Conservation (phyloP, 1,140 invertebrate species). For the Mycetomoellerius zeteki region DNA sequence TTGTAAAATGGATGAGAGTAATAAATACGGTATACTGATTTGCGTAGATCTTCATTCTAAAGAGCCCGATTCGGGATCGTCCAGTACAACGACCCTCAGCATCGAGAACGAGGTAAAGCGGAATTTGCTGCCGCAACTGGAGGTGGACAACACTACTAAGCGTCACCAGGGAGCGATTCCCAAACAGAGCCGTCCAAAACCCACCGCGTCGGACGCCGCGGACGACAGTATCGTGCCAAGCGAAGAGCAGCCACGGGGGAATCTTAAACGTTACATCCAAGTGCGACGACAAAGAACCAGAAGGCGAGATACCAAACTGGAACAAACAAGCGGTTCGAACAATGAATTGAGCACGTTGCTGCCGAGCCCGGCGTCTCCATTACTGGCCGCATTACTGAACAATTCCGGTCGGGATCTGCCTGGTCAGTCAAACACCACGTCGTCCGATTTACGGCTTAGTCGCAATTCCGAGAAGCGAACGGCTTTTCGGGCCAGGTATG, state of each 20-base stretch:
- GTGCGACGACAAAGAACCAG: slow-evolving; percentile 85
- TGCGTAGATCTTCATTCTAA: slow-evolving; percentile 83
- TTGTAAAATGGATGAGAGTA: neutral
- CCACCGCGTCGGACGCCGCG: slow-evolving; percentile 52
- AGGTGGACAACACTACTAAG: slow-evolving; percentile 77
- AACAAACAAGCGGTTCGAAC: slow-evolving; percentile 89
- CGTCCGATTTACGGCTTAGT: slow-evolving; percentile 65
- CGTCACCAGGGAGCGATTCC: slow-evolving; percentile 91
- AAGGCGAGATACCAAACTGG: slow-evolving; percentile 81
- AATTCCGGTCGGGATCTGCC: slow-evolving; percentile 88
- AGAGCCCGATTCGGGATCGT: slow-evolving; percentile 87
- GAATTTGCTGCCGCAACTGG: slow-evolving; percentile 81
- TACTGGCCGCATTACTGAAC: slow-evolving; percentile 89
- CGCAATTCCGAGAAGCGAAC: slow-evolving; percentile 61
- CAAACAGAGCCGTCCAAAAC: slow-evolving; percentile 87
- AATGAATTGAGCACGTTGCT: slow-evolving; percentile 89
- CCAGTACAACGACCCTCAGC: slow-evolving; percentile 87
- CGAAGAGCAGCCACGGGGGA: slow-evolving; percentile 51
- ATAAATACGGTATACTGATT: slow-evolving; percentile 2
- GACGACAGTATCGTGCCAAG: slow-evolving; percentile 62
- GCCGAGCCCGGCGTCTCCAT: slow-evolving; percentile 88
- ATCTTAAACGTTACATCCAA: slow-evolving; percentile 84
- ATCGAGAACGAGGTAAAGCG: slow-evolving; percentile 87
- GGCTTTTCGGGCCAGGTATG: slow-evolving; percentile 61
- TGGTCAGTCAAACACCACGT: slow-evolving; percentile 64